phyloP scores from a whole-genome alignment of 1,140 invertebrate genomes.

The Eueides isabella region DNA sequence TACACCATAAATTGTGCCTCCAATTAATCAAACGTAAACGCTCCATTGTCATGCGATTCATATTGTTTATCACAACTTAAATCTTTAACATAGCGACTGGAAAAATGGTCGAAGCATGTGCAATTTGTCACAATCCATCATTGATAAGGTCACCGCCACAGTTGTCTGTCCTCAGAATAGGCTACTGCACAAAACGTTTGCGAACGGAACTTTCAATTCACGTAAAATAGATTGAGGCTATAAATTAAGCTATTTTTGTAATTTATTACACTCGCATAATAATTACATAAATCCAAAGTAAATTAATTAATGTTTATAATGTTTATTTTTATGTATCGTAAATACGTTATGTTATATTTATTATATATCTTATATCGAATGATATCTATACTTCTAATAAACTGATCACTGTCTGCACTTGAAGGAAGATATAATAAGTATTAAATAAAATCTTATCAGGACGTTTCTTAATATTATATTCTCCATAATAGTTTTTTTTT shows the following conservation, averaged over 20 bases:
- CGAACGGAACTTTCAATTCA: conserved; percentile 1
- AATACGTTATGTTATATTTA: background rate
- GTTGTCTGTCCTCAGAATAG: conserved; percentile 45
- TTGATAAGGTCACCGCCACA: conserved; percentile 53
- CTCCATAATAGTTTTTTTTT: too few relatives aligned
- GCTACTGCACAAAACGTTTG: background rate
- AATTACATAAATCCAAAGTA: background rate
- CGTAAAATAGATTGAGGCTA: background rate
- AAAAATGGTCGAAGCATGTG: conserved; percentile 47
- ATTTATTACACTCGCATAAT: background rate
- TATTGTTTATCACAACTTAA: conserved; percentile 52
- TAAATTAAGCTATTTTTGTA: background rate
- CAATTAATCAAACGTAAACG: conserved; percentile 31
- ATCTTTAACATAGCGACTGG: conserved; percentile 50
- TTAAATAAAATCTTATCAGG: too few relatives aligned
- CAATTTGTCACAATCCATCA: conserved; percentile 69
- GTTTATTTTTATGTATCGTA: background rate
- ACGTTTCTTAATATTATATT: too few relatives aligned
- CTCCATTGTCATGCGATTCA: conserved; percentile 34
- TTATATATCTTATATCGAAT: background rate
- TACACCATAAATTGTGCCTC: conserved; percentile 1
- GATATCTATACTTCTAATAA: too few relatives aligned
- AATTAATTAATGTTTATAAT: background rate
- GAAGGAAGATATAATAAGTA: too few relatives aligned
- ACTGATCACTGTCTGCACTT: too few relatives aligned